phyloP scores from a whole-genome alignment of 2,797 vertebrate genomes.

The Anguilla obscura region DNA sequence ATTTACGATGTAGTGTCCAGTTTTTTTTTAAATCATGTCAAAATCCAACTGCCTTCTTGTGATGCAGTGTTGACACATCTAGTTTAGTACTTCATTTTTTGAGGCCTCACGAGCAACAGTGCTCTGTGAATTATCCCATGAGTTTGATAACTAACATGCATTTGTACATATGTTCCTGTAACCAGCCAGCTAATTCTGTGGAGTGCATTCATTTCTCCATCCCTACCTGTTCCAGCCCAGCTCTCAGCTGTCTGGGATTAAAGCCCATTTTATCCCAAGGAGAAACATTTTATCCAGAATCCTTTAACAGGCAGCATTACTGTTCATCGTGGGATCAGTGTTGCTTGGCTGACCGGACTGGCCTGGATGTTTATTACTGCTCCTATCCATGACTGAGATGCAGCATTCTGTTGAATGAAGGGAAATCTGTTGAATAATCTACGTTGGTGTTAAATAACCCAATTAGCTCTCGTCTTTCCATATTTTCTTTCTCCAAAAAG shows the following conservation, averaged over 20 bases:
- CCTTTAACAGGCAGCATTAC: not conserved
- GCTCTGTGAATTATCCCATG: constrained; percentile 9
- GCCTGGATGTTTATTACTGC: not conserved
- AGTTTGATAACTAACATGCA: constrained; percentile 16
- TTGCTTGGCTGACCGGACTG: not conserved
- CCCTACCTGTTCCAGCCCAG: not conserved
- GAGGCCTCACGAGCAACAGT: not conserved
- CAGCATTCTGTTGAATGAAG: not conserved
- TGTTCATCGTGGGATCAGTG: not conserved
- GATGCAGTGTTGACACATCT: not conserved
- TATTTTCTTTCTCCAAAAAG: not conserved
- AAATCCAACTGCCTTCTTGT: not conserved
- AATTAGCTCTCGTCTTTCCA: not conserved
- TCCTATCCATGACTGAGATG: not conserved
- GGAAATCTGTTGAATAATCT: not conserved
- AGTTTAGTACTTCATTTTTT: not conserved
- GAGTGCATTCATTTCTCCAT: not conserved
- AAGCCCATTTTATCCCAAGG: not conserved
- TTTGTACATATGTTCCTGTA: constrained; percentile 6
- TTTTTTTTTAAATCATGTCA: not conserved
- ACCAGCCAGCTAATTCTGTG: not conserved
- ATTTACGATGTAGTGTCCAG: not conserved
- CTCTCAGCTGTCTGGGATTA: not conserved
- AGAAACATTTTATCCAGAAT: not conserved
- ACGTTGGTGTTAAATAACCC: not conserved